Percentiles rank a stretch among this genome's conserved stretches.
phyloP scores from a whole-genome alignment of 2,888 invertebrate genomes.

The Azorinus chamasolen region DNA sequence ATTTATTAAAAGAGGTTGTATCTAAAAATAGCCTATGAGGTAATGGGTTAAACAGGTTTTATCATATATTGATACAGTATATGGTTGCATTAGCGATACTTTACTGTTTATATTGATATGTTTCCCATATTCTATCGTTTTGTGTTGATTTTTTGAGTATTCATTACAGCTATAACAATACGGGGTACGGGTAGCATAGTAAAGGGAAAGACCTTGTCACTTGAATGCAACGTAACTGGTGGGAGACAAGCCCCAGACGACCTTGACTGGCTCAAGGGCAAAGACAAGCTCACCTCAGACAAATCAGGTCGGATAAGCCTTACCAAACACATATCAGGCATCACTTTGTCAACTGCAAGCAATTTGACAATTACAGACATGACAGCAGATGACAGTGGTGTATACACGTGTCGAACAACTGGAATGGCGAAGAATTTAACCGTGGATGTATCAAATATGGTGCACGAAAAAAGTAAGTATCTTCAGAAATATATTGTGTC shows the following conservation, averaged over 20 bases:
- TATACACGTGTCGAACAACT: conserved; percentile 76
- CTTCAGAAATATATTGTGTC: too few relatives aligned
- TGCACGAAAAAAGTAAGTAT: conserved; percentile 54
- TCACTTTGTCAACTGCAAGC: conserved; percentile 73
- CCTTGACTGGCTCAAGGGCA: conserved; percentile 78
- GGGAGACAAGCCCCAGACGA: conserved; percentile 74
- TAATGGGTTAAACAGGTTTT: too few relatives aligned
- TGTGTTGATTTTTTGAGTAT: too few relatives aligned
- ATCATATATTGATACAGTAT: too few relatives aligned
- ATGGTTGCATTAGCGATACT: too few relatives aligned
- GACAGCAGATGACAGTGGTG: conserved; percentile 68
- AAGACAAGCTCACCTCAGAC: conserved; percentile 68
- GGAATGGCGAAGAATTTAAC: conserved; percentile 71
- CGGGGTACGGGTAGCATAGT: conserved; percentile 64
- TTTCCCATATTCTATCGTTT: too few relatives aligned
- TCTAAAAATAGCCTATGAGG: too few relatives aligned
- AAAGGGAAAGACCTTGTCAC: conserved; percentile 68
- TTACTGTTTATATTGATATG: too few relatives aligned
- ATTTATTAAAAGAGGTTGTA: too few relatives aligned
- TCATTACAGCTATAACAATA: conserved; percentile 50
- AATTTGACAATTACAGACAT: conserved; percentile 72
- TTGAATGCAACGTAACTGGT: conserved; percentile 78
- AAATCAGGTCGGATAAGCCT: conserved; percentile 67
- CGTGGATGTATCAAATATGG: conserved; percentile 65
- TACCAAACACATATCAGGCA: conserved; percentile 72